These are phyloP conservation scores for Magallana ariakensis DNA, from an alignment of 1,140 invertebrate species.

Conservation along the genomic window DNA sequence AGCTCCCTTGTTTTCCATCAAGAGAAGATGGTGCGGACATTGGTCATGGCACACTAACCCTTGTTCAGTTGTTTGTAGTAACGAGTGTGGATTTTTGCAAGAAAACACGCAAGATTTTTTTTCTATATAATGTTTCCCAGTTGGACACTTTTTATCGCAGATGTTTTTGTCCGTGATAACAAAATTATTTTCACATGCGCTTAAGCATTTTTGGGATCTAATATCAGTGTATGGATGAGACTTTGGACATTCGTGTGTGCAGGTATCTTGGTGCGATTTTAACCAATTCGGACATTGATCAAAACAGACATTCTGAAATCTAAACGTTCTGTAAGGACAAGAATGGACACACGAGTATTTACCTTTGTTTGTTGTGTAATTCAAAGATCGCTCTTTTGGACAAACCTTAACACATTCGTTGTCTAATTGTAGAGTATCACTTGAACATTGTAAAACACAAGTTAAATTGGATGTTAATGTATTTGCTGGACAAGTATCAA, in stretches of 20 bases:
- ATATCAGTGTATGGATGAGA: constrained; percentile 39
- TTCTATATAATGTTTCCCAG: constrained; percentile 4
- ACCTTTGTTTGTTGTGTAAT: background rate
- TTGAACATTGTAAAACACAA: background rate
- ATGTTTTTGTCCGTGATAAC: background rate
- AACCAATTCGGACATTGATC: background rate
- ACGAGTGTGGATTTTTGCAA: background rate
- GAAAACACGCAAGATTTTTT: background rate
- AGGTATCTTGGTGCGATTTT: background rate
- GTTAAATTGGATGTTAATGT: background rate
- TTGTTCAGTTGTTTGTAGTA: background rate
- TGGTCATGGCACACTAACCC: background rate
- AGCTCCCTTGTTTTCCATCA: constrained; percentile 29
- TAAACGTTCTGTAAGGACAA: constrained; percentile 20
- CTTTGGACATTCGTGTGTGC: background rate
- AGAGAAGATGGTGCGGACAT: constrained; percentile 26
- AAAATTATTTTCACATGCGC: background rate
- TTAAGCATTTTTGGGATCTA: background rate
- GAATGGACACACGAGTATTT: constrained; percentile 3
- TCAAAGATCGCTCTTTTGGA: background rate
- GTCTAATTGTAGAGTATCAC: background rate
- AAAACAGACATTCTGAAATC: background rate
- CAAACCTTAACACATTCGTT: background rate
- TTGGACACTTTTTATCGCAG: constrained; percentile 18
- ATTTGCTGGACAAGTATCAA: background rate